A percentile compares a stretch with the other conserved stretches of the same genome.
phyloP scores from a whole-genome alignment of 2,888 invertebrate species.

The Rugalucina vietnamica region DNA sequence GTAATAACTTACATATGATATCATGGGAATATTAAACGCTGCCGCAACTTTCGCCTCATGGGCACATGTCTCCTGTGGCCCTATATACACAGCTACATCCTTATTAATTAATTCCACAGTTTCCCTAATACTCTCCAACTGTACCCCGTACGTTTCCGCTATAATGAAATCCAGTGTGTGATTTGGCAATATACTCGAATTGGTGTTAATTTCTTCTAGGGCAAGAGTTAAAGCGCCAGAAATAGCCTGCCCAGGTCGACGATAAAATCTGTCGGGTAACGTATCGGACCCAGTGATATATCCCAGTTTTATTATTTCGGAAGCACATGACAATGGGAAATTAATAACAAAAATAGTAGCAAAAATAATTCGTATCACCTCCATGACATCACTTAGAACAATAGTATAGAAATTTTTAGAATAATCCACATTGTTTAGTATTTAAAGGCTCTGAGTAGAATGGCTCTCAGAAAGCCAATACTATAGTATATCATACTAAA shows the following conservation, averaged over 20 bases:
- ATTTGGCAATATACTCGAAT: constrained; percentile 85
- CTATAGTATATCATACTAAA: no score
- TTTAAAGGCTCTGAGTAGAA: no score
- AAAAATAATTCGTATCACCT: no score
- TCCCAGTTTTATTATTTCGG: constrained; percentile 71
- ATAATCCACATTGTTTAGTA: no score
- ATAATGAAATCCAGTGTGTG: constrained; percentile 92
- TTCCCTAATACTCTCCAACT: constrained; percentile 92
- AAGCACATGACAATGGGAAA: neutral
- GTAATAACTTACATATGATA: constrained; percentile 98
- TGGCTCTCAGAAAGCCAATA: no score
- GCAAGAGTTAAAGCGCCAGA: constrained; percentile 95
- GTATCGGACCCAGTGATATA: constrained; percentile 75
- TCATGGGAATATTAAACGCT: constrained; percentile 97
- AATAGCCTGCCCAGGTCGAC: constrained; percentile 89
- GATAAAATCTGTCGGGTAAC: constrained; percentile 85
- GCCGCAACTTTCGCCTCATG: constrained; percentile 97
- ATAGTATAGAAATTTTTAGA: no score
- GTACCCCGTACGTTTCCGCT: constrained; percentile 96
- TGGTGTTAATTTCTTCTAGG: constrained; percentile 89
- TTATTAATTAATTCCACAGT: constrained; percentile 92
- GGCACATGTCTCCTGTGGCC: constrained; percentile 94
- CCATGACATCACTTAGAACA: no score
- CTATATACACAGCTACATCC: constrained; percentile 94
- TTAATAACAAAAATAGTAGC: neutral